Evolutionary conservation across 2,888 invertebrate species (phyloP).

Genomic region (Macrosiphum euphorbiae): DNA sequence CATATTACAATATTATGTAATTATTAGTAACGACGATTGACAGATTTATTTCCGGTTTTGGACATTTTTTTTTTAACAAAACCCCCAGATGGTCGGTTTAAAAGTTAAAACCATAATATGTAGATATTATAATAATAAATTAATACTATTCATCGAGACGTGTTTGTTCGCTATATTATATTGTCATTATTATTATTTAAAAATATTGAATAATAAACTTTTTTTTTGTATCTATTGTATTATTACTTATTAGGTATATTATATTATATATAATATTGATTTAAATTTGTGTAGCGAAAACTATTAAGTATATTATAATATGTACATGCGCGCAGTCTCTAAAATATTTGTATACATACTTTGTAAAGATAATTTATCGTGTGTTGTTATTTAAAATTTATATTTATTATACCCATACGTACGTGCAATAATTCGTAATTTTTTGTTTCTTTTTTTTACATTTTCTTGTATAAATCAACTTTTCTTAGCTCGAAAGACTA

Average conservation of each 20-base stretch:
- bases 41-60: not conserved
- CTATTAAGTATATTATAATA: too few species aligned
- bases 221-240: not conserved
- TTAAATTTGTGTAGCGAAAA: conserved; percentile 26
- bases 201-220: not conserved
- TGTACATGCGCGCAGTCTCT: conserved; percentile 35
- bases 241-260: not conserved
- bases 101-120: not conserved
- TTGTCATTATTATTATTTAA: not conserved
- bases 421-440: conserved; percentile 54
- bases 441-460: conserved; percentile 45
- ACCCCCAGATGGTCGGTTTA: not conserved
- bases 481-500: conserved; percentile 44
- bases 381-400: conserved; percentile 64
- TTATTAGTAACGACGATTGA: not conserved
- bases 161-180: conserved; percentile 18
- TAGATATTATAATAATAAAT: not conserved
- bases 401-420: conserved; percentile 45
- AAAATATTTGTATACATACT: conserved; percentile 40
- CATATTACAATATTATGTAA: not conserved
- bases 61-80: not conserved
- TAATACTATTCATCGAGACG: not conserved
- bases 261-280: conserved; percentile 8
- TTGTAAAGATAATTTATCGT: conserved; percentile 62
- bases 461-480: conserved; percentile 45